These are phyloP conservation scores for Tapirus terrestris DNA, from an alignment of 2,113 vertebrate species.

Conservation along the genomic window DNA sequence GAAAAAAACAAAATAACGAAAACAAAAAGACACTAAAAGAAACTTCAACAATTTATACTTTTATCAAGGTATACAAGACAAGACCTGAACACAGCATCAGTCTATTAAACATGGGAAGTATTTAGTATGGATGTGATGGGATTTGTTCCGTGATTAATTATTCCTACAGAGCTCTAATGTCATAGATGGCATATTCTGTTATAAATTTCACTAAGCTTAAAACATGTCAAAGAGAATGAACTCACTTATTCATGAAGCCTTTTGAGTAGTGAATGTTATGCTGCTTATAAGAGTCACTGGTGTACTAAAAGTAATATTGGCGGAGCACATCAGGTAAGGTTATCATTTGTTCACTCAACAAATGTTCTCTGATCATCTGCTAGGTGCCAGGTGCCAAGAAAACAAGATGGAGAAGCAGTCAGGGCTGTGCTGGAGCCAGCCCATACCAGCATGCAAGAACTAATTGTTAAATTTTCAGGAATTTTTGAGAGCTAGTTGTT, in stretches of 20 bases:
- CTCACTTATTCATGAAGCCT: not conserved
- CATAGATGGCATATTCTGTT: not conserved
- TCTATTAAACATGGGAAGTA: not conserved
- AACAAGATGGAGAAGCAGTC: not conserved
- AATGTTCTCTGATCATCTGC: not conserved
- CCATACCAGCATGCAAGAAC: not conserved
- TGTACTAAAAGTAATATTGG: not conserved
- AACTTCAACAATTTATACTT: not conserved
- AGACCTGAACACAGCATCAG: not conserved
- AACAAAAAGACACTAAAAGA: not conserved
- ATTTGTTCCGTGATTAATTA: not conserved
- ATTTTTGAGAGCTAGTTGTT: not conserved
- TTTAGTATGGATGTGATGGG: not conserved
- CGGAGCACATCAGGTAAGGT: too few species aligned
- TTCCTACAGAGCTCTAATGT: not conserved
- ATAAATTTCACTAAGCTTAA: not conserved
- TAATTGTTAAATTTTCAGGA: not conserved
- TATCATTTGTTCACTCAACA: not conserved
- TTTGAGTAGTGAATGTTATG: not conserved
- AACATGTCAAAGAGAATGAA: conserved; percentile 10
- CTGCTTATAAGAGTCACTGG: not conserved
- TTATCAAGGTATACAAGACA: not conserved
- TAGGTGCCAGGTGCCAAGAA: not conserved
- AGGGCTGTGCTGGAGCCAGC: not conserved
- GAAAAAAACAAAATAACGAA: not conserved